A percentile compares a stretch with the other conserved stretches of the same genome.
Evolutionary conservation across 2,888 invertebrate species (phyloP).

Genomic region (Nebria salina): DNA sequence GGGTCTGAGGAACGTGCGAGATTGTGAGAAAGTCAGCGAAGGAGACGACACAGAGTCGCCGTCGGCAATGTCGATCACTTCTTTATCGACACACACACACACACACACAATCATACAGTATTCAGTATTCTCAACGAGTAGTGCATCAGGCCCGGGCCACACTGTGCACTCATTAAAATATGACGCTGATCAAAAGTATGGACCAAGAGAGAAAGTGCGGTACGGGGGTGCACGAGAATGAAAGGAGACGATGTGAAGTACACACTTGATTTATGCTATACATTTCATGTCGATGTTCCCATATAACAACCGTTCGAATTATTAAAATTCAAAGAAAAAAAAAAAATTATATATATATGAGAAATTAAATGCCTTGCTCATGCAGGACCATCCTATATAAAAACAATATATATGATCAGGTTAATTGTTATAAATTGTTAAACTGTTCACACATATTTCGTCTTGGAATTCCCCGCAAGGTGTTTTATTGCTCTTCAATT

Average conservation of each 20-base stretch:
- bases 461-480: not conserved
- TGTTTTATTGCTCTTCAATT: not conserved
- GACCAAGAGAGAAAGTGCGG: conserved; percentile 10
- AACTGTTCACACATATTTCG: not conserved
- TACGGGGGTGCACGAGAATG: not conserved
- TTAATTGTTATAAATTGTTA: conserved; percentile 36
- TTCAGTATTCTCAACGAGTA: conserved; percentile 25
- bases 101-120: conserved; percentile 2
- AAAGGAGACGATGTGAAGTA: not conserved
- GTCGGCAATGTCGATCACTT: conserved; percentile 46
- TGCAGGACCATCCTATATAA: conserved; percentile 2
- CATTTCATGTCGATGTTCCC: conserved; percentile 37
- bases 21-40: conserved; percentile 43
- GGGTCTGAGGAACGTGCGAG: conserved; percentile 40
- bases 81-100: conserved; percentile 31
- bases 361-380: not conserved
- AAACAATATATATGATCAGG: conserved; percentile 23
- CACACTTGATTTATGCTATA: conserved; percentile 40
- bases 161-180: conserved; percentile 41
- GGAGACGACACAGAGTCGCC: conserved; percentile 33
- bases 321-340: not conserved
- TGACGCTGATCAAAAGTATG: conserved; percentile 11
- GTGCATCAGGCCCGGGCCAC: conserved; percentile 23
- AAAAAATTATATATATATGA: not conserved
- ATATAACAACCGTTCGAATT: conserved; percentile 23